Percentiles rank a stretch among this genome's conserved stretches.
Evolutionary conservation across 2,888 invertebrate species (phyloP).

Genomic region (Andrena hattorfiana): DNA sequence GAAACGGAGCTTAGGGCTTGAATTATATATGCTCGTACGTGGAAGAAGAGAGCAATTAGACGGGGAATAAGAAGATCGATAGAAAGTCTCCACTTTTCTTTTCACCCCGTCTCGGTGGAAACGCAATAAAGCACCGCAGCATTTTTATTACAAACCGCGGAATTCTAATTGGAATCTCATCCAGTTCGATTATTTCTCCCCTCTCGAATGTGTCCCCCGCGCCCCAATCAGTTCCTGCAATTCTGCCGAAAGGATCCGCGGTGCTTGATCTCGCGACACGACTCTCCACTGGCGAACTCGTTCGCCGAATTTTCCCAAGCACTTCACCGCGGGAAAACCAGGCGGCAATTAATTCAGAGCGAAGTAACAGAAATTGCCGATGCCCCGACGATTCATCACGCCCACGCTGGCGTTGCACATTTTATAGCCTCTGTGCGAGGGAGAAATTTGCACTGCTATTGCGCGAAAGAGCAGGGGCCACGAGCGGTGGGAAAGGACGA

Average conservation of each 20-base stretch:
- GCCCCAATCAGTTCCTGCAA: background rate
- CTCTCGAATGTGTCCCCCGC: no score
- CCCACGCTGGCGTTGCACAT: background rate
- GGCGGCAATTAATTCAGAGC: background rate
- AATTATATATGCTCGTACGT: background rate
- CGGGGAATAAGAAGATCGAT: background rate
- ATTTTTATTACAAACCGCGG: slow-evolving; percentile 64
- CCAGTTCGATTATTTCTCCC: slow-evolving; percentile 15
- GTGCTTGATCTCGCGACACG: background rate
- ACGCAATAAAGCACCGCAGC: slow-evolving; percentile 60
- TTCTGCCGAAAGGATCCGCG: no score
- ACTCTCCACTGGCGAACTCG: no score
- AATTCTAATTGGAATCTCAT: slow-evolving; percentile 66
- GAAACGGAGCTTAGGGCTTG: no score
- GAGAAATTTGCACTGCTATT: slow-evolving; percentile 2
- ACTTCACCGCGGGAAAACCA: background rate
- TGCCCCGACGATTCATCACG: background rate
- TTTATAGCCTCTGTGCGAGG: background rate
- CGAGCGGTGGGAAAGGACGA: background rate
- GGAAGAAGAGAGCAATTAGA: background rate
- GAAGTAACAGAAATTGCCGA: background rate
- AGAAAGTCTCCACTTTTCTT: slow-evolving; percentile 21
- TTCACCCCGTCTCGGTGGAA: slow-evolving; percentile 29
- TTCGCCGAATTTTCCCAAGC: no score
- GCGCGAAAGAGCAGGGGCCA: background rate